A percentile compares a stretch with the other conserved stretches of the same genome.
Evolutionary conservation across 2,888 invertebrate genomes (phyloP).

Genomic region (Spatulosminthurus flaviceps): DNA sequence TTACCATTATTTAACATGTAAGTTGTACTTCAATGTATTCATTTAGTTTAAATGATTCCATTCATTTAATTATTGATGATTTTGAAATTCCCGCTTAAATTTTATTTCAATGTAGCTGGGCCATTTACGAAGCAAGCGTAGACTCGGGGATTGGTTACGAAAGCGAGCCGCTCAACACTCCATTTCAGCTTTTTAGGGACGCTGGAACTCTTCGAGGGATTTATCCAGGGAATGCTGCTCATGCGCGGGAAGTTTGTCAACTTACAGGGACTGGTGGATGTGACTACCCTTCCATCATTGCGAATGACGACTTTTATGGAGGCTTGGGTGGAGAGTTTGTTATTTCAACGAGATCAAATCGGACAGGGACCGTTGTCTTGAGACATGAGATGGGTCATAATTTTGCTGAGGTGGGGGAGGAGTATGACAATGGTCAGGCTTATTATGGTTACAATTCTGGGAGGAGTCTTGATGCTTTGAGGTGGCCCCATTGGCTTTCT

Average conservation of each 20-base stretch:
- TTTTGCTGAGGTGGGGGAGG: conserved; percentile 55
- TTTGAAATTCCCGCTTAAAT: background rate
- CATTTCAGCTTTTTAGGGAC: conserved; percentile 55
- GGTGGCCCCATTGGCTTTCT: conserved; percentile 58
- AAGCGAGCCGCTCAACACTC: conserved; percentile 55
- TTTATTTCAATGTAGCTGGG: conserved; percentile 46
- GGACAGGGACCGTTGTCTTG: conserved; percentile 48
- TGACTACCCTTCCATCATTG: conserved; percentile 60
- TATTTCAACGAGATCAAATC: conserved; percentile 43
- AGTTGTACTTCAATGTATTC: background rate
- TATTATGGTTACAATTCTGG: conserved; percentile 59
- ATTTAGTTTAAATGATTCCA: background rate
- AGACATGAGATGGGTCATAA: conserved; percentile 56
- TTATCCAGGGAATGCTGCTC: conserved; percentile 55
- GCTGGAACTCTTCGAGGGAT: conserved; percentile 58
- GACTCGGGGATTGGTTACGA: conserved; percentile 61
- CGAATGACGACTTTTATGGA: conserved; percentile 61
- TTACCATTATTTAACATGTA: conserved; percentile 59
- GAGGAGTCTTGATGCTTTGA: conserved; percentile 26
- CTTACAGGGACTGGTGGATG: conserved; percentile 57
- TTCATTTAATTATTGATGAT: background rate
- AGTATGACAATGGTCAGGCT: conserved; percentile 56
- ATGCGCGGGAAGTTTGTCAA: conserved; percentile 52
- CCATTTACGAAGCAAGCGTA: conserved; percentile 53
- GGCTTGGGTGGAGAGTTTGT: conserved; percentile 48